A percentile compares a stretch with the other conserved stretches of the same genome.
Conservation (phyloP, 2,113 vertebrate species). For the Etheostoma cragini region DNA sequence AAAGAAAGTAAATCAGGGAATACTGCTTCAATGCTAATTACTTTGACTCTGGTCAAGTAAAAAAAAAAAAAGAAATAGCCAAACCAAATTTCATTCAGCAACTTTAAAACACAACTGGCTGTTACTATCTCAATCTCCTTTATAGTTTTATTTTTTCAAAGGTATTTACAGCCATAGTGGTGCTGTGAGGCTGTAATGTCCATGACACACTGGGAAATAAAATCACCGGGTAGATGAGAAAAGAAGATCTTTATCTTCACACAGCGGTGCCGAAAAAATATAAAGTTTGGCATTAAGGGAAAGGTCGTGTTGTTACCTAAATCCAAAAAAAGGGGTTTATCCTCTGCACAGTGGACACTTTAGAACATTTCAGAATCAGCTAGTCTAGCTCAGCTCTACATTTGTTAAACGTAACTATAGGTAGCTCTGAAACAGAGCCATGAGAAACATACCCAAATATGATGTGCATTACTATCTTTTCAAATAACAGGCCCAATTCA, state of each 20-base stretch:
- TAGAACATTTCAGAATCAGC: background rate
- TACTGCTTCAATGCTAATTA: background rate
- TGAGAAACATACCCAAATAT: background rate
- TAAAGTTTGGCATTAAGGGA: slow-evolving; percentile 5
- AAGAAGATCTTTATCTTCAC: background rate
- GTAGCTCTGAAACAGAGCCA: background rate
- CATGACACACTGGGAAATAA: background rate
- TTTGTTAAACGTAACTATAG: background rate
- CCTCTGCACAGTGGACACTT: background rate
- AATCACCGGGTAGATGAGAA: background rate
- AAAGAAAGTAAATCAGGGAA: background rate
- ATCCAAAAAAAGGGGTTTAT: background rate
- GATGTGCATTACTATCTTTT: background rate
- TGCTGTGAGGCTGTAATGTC: background rate
- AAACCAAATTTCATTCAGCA: background rate
- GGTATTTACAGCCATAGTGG: background rate
- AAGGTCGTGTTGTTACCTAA: background rate
- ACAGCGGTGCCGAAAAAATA: background rate
- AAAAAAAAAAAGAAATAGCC: background rate
- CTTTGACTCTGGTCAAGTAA: background rate
- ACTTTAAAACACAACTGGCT: background rate
- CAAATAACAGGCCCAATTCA: background rate
- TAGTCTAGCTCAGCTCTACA: background rate
- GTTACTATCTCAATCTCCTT: background rate
- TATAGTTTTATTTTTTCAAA: background rate